Percentiles rank a stretch among this genome's conserved stretches.
Evolutionary conservation across 2,113 vertebrate genomes (phyloP).

Genomic region (Scolopax mira): DNA sequence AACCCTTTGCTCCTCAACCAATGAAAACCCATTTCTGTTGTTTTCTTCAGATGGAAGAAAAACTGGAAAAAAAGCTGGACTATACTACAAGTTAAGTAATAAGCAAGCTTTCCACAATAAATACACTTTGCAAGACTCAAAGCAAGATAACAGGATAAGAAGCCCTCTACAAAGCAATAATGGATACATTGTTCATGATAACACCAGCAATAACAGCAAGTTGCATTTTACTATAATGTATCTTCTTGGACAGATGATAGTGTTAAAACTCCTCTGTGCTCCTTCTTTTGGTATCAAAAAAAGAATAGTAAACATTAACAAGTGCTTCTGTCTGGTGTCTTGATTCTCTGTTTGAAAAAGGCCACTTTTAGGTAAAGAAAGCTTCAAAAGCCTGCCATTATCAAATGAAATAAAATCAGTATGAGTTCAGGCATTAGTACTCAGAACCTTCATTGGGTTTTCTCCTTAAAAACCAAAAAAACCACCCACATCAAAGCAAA

Average conservation of each 20-base stretch:
- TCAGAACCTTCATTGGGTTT: neutral
- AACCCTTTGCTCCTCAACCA: no score
- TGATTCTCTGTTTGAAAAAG: neutral
- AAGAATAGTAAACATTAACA: neutral
- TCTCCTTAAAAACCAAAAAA: fast-evolving
- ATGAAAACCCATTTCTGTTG: neutral
- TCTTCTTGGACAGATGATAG: neutral
- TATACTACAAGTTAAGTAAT: neutral
- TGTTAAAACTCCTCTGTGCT: neutral
- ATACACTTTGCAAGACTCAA: neutral
- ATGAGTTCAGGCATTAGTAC: neutral
- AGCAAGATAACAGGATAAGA: conserved; percentile 12
- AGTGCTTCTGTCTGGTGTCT: neutral
- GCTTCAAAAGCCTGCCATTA: neutral
- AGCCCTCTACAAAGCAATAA: neutral
- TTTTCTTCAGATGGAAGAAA: neutral
- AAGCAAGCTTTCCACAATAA: neutral
- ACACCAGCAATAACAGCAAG: conserved; percentile 6
- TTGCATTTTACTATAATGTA: neutral
- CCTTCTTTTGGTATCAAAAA: conserved; percentile 10
- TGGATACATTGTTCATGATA: conserved; percentile 16
- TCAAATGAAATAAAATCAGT: neutral
- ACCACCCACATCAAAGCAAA: neutral
- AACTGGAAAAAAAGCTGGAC: neutral
- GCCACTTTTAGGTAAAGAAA: neutral